phyloP scores from a whole-genome alignment of 2,888 invertebrate genomes.

The Thera britannica region DNA sequence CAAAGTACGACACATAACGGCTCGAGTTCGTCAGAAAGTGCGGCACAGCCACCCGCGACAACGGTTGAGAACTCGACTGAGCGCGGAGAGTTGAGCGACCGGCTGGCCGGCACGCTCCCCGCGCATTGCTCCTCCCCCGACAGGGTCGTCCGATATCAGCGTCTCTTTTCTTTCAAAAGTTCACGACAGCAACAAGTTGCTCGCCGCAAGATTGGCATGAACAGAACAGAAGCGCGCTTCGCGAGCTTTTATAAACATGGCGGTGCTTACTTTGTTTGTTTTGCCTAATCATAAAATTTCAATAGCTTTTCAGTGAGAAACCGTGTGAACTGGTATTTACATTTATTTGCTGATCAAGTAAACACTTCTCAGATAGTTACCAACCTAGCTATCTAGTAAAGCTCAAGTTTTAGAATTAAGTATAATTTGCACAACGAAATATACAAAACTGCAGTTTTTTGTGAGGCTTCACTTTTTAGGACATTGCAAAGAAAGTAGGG shows the following conservation, averaged over 20 bases:
- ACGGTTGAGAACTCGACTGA: slow-evolving; percentile 71
- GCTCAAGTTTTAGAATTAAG: too few species aligned
- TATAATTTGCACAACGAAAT: too few species aligned
- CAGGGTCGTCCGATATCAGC: slow-evolving; percentile 64
- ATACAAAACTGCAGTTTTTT: too few species aligned
- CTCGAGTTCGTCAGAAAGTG: slow-evolving; percentile 59
- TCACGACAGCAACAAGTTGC: slow-evolving; percentile 84
- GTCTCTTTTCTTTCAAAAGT: slow-evolving; percentile 73
- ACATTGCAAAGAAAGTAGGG: neutral
- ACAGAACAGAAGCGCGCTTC: slow-evolving; percentile 83
- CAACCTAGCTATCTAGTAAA: neutral
- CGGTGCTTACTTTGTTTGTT: slow-evolving; percentile 81
- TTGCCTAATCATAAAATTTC: slow-evolving; percentile 80
- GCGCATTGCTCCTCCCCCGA: slow-evolving; percentile 81
- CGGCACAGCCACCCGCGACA: slow-evolving; percentile 56
- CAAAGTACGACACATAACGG: slow-evolving; percentile 81
- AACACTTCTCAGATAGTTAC: neutral
- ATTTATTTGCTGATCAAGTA: slow-evolving; percentile 20
- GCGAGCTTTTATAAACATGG: slow-evolving; percentile 84
- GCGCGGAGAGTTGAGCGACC: slow-evolving; percentile 76
- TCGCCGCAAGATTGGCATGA: slow-evolving; percentile 83
- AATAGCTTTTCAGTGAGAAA: slow-evolving; percentile 65
- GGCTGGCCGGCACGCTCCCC: slow-evolving; percentile 73
- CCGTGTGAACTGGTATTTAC: slow-evolving; percentile 52
- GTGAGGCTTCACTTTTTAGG: neutral